A percentile compares a stretch with the other conserved stretches of the same genome.
phyloP scores from a whole-genome alignment of 2,797 vertebrate species.

The Arnoldichthys spilopterus region DNA sequence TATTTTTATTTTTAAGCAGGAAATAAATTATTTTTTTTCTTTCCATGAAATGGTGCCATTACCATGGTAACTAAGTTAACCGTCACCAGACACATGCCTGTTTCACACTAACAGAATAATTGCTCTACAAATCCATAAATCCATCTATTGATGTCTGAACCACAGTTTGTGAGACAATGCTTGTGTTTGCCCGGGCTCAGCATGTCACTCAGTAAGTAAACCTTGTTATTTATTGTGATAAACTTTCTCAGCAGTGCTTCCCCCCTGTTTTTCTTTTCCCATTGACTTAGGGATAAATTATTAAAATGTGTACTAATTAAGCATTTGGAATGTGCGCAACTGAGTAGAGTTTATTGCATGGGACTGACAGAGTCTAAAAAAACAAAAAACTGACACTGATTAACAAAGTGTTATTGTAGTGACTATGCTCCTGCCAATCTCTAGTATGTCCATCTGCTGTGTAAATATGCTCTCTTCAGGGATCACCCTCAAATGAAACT shows the following conservation, averaged over 20 bases:
- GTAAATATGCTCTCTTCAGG: neutral
- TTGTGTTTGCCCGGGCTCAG: neutral
- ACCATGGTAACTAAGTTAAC: too few species aligned
- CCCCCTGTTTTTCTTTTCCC: neutral
- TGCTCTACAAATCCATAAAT: neutral
- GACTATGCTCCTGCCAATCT: neutral
- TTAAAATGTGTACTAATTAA: slow-evolving; percentile 5
- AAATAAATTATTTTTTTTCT: too few species aligned
- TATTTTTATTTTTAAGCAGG: too few species aligned
- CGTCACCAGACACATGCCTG: neutral
- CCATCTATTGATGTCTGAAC: neutral
- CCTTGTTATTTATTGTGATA: neutral
- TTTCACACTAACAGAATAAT: neutral
- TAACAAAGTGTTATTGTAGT: neutral
- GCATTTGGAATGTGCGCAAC: neutral
- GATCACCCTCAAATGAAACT: neutral
- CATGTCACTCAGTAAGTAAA: neutral
- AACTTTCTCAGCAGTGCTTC: neutral
- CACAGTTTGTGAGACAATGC: neutral
- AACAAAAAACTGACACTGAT: neutral
- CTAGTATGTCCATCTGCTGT: slow-evolving; percentile 10
- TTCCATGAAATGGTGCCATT: too few species aligned
- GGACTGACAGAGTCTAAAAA: neutral
- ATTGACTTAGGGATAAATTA: neutral
- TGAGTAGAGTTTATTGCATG: neutral